phyloP scores from a whole-genome alignment of 2,113 vertebrate species.

The Patagioenas fasciata region DNA sequence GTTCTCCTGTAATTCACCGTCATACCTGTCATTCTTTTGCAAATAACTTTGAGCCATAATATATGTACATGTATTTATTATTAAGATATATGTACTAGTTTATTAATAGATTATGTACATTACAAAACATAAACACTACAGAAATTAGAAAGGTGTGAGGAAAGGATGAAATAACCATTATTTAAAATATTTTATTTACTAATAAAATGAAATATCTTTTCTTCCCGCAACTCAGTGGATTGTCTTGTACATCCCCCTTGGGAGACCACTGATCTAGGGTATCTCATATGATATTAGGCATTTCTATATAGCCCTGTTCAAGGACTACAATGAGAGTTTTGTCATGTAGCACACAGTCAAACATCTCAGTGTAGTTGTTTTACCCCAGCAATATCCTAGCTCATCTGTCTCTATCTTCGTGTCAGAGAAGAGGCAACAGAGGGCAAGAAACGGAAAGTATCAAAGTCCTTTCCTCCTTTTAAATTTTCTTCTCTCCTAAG shows the following conservation, averaged over 20 bases:
- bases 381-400: not conserved
- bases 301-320: not conserved
- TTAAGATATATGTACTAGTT: not conserved
- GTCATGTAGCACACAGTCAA: not conserved
- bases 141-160: not conserved
- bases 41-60: not conserved
- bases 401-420: not conserved
- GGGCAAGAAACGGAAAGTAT: not conserved
- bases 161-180: not conserved
- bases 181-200: not conserved
- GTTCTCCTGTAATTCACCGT: not conserved
- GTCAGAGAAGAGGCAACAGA: not conserved
- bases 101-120: not conserved
- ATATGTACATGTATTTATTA: not conserved
- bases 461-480: not conserved
- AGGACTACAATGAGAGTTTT: not conserved
- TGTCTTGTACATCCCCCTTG: not conserved
- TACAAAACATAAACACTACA: not conserved
- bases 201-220: not conserved
- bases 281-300: not conserved
- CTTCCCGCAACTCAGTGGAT: accelerated
- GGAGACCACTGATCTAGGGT: not conserved
- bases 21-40: not conserved
- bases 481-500: not conserved
- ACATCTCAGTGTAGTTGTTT: not conserved